Evolutionary conservation across 1,140 invertebrate genomes (phyloP).

Genomic region (Aphelenchoides besseyi): DNA sequence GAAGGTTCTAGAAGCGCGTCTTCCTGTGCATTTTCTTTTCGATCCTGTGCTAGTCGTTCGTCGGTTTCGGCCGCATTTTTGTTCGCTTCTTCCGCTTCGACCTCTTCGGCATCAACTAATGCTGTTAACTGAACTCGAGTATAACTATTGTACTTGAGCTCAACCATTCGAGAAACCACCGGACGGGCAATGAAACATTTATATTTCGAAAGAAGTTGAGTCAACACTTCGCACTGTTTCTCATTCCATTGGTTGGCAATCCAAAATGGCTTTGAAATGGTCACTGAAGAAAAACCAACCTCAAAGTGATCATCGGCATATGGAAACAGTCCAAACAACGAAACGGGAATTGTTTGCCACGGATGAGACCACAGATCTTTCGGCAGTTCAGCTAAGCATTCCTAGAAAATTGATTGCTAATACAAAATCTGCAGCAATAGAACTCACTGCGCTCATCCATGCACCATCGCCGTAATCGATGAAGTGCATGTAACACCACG

Average conservation of each 20-base stretch:
- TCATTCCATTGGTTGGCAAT: neutral
- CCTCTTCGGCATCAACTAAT: neutral
- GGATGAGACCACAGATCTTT: neutral
- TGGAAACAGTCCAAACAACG: neutral
- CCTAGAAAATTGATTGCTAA: neutral
- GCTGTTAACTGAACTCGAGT: neutral
- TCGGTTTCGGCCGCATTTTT: neutral
- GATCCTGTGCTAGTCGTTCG: neutral
- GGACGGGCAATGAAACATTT: neutral
- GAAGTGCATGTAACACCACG: conserved; percentile 25
- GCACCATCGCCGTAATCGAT: conserved; percentile 26
- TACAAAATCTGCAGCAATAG: neutral
- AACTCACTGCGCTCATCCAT: conserved; percentile 19
- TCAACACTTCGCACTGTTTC: neutral
- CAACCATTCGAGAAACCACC: neutral
- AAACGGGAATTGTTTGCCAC: conserved; percentile 7
- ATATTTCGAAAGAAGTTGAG: neutral
- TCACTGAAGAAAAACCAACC: neutral
- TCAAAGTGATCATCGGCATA: neutral
- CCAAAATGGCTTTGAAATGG: neutral
- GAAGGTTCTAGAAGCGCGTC: neutral
- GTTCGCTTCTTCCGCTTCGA: neutral
- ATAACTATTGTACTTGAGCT: neutral
- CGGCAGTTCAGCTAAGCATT: neutral
- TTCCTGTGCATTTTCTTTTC: neutral